Evolutionary conservation across 2,888 invertebrate genomes (phyloP).

Genomic region (Drosophila differens): DNA sequence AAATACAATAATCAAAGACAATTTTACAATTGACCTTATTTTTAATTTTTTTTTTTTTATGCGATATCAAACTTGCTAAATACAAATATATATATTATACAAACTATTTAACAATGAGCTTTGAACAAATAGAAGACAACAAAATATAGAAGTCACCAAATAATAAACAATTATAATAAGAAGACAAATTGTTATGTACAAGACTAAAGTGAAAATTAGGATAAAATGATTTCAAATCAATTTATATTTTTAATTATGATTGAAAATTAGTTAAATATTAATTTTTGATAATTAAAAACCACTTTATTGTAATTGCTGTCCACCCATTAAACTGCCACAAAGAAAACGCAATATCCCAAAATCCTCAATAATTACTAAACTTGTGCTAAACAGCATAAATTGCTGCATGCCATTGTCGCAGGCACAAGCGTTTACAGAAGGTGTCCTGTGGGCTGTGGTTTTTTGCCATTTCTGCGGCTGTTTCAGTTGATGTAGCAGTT

Average conservation of each 20-base stretch:
- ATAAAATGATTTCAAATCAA: background rate
- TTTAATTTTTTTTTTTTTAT: background rate
- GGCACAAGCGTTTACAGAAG: conserved; percentile 23
- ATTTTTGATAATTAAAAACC: background rate
- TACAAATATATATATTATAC: background rate
- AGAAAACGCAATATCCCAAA: background rate
- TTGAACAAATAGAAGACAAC: background rate
- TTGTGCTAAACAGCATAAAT: conserved; percentile 22
- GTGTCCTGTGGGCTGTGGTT: conserved; percentile 42
- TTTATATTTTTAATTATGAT: background rate
- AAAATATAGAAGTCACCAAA: background rate
- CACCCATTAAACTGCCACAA: background rate
- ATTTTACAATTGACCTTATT: background rate
- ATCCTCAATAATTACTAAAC: conserved; percentile 23
- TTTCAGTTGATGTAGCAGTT: conserved; percentile 13
- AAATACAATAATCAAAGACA: background rate
- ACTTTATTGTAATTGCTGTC: background rate
- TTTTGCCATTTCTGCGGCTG: conserved; percentile 5
- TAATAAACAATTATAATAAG: background rate
- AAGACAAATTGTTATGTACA: background rate
- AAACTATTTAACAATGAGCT: background rate
- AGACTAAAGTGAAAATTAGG: background rate
- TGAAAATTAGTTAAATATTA: background rate
- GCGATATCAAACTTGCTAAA: background rate
- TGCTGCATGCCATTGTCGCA: conserved; percentile 18